Percentiles rank a stretch among this genome's conserved stretches.
phyloP scores from a whole-genome alignment of 2,888 invertebrate genomes.

The Macropis europaea region DNA sequence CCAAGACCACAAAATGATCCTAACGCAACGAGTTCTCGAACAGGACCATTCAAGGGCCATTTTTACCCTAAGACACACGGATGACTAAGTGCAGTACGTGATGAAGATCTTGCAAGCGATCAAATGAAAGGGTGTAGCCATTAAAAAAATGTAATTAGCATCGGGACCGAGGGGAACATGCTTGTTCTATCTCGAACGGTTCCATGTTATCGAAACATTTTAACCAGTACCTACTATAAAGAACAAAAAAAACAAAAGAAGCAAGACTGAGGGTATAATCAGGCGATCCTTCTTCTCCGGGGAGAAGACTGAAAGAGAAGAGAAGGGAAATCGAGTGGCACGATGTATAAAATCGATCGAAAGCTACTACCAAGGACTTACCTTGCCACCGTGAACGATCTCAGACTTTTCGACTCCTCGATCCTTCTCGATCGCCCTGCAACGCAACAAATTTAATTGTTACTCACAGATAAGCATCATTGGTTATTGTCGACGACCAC shows the following conservation, averaged over 20 bases:
- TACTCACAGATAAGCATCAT: too few relatives aligned
- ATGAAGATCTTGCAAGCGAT: slow-evolving; percentile 11
- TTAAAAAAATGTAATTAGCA: slow-evolving; percentile 14
- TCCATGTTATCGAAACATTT: background rate
- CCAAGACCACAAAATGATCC: too few relatives aligned
- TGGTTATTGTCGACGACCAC: too few relatives aligned
- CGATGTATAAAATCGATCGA: slow-evolving; percentile 13
- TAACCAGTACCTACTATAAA: background rate
- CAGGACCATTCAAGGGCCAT: too few relatives aligned
- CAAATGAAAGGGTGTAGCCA: background rate
- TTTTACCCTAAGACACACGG: too few relatives aligned
- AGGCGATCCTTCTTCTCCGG: background rate
- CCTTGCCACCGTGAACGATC: slow-evolving; percentile 11
- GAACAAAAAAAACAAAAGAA: background rate
- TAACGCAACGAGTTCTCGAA: too few relatives aligned
- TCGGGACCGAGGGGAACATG: slow-evolving; percentile 2
- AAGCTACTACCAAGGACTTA: slow-evolving; percentile 5
- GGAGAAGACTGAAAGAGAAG: too few relatives aligned
- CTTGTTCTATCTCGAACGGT: background rate
- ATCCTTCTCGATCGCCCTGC: slow-evolving; percentile 15
- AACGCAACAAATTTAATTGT: slow-evolving; percentile 37
- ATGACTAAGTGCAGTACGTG: too few relatives aligned
- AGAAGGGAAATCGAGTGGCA: background rate
- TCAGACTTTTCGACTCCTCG: background rate
- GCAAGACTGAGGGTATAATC: slow-evolving; percentile 13